phyloP scores from a whole-genome alignment of 2,113 vertebrate genomes.

The Pithys albifrons region DNA sequence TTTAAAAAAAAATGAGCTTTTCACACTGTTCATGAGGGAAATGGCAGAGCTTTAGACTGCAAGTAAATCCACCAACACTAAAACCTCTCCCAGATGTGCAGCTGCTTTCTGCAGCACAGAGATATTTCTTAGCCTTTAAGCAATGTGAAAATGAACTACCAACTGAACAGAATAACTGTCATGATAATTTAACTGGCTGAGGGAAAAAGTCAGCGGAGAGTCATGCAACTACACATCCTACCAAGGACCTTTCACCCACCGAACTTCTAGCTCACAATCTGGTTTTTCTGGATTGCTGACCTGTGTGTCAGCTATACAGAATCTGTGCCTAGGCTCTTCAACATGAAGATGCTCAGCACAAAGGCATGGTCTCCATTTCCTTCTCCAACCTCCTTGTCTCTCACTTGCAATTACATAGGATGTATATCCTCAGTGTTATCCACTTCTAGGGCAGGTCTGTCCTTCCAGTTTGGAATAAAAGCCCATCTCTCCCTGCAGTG shows the following conservation, averaged over 20 bases:
- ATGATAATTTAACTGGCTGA: not conserved
- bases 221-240: not conserved
- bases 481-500: not conserved
- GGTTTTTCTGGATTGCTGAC: not conserved
- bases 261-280: not conserved
- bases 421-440: not conserved
- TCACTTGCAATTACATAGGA: not conserved
- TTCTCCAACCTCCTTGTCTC: not conserved
- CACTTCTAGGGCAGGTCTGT: not conserved
- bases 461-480: not conserved
- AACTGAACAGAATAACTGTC: not conserved
- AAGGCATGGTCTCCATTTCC: not conserved
- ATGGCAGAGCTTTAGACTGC: not conserved
- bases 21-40: not conserved
- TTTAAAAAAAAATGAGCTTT: not conserved
- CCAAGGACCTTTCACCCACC: not conserved
- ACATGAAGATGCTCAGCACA: not conserved
- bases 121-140: slow-evolving; percentile 31
- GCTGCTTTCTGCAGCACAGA: slow-evolving; percentile 24
- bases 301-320: not conserved
- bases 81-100: slow-evolving; percentile 12
- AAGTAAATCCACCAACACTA: slow-evolving; percentile 8
- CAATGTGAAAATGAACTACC: slow-evolving; percentile 6
- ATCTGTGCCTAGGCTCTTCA: not conserved
- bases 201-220: not conserved